Percentiles rank a stretch among this genome's conserved stretches.
Evolutionary conservation across 1,140 invertebrate species (phyloP).

Genomic region (Asbolus verrucosus): DNA sequence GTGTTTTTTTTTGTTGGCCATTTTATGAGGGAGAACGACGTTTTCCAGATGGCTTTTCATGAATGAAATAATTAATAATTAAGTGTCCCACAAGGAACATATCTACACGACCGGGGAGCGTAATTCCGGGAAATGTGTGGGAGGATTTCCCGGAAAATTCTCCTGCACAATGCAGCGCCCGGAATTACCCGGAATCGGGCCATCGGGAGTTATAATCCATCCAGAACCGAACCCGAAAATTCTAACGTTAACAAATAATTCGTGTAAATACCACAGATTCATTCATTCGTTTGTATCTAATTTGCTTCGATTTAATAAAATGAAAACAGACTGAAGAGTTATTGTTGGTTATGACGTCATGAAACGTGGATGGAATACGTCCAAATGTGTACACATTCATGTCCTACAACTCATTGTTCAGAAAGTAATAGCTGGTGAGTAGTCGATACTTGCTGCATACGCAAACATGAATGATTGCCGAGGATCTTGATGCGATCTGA

Average conservation of each 20-base stretch:
- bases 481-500: background rate
- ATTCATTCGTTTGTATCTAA: no score
- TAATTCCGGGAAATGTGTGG: constrained; percentile 15
- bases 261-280: no score
- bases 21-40: background rate
- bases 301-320: no score
- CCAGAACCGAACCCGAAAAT: constrained; percentile 1
- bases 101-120: constrained; percentile 9
- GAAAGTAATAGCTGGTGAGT: background rate
- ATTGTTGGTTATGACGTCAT: background rate
- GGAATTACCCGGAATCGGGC: constrained; percentile 33
- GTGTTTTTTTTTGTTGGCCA: background rate
- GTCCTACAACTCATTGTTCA: background rate
- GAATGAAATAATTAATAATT: constrained; percentile 29
- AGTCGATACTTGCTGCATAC: no score
- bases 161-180: constrained; percentile 20
- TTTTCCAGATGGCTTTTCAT: constrained; percentile 26
- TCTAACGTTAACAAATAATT: no score
- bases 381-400: background rate
- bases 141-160: constrained; percentile 23
- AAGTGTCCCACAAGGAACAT: constrained; percentile 4
- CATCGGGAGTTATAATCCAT: background rate
- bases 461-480: background rate
- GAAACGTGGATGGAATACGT: background rate
- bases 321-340: background rate